phyloP scores from a whole-genome alignment of 2,797 vertebrate genomes.

The Enteromius treurensis region DNA sequence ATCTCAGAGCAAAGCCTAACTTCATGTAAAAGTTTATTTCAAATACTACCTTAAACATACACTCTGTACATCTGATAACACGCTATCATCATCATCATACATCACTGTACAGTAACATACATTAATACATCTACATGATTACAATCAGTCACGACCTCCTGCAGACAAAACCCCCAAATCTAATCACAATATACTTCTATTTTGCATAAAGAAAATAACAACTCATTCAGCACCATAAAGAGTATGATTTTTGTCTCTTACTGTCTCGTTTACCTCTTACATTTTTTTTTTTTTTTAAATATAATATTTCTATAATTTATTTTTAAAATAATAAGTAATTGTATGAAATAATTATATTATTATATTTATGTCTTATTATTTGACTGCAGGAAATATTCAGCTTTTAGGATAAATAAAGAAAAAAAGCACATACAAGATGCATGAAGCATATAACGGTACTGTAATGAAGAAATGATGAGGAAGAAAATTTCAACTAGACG shows the following conservation, averaged over 20 bases:
- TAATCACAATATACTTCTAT: background rate
- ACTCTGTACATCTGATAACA: background rate
- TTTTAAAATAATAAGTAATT: background rate
- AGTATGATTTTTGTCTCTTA: background rate
- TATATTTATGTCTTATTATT: background rate
- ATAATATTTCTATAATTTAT: background rate
- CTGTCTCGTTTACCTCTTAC: too few species aligned
- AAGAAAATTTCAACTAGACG: background rate
- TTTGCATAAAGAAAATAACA: background rate
- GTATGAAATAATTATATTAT: background rate
- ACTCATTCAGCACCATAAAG: background rate
- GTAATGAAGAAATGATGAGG: background rate
- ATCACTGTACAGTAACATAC: background rate
- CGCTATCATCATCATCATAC: background rate
- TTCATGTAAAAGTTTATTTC: background rate
- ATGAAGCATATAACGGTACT: background rate
- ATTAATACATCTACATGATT: background rate
- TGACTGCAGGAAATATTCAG: background rate
- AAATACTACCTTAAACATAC: background rate
- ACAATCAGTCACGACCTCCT: background rate
- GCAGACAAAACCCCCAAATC: background rate
- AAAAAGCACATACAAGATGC: background rate
- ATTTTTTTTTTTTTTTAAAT: too few species aligned
- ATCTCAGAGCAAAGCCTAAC: background rate
- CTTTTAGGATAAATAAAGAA: background rate